phyloP scores from a whole-genome alignment of 2,113 vertebrate genomes.

The Phocoena phocoena region DNA sequence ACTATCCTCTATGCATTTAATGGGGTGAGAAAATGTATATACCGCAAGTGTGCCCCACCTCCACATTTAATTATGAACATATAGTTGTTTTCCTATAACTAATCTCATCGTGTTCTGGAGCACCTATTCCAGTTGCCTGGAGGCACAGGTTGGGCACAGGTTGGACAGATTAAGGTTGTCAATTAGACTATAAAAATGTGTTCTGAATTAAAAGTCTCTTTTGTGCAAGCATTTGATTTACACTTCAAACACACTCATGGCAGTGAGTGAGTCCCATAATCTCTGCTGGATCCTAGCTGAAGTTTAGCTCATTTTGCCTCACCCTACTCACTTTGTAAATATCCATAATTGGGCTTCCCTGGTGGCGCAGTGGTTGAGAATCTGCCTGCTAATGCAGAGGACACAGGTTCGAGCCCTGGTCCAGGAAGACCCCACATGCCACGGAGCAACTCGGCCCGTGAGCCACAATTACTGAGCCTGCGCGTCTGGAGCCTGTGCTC shows the following conservation, averaged over 20 bases:
- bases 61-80: conserved; percentile 45
- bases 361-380: no score
- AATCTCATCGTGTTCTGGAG: not conserved
- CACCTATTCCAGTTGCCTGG: not conserved
- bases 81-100: conserved; percentile 11
- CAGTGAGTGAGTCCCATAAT: not conserved
- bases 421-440: no score
- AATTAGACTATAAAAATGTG: conserved; percentile 51
- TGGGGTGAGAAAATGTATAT: not conserved
- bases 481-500: no score
- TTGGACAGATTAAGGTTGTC: conserved; percentile 8
- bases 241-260: conserved; percentile 15
- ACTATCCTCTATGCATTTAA: not conserved
- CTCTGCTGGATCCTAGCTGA: not conserved
- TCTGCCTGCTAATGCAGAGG: no score
- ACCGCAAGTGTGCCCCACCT: not conserved
- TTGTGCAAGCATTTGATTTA: conserved; percentile 41
- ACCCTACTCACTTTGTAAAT: not conserved
- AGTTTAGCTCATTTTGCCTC: not conserved
- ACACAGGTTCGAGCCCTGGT: no score
- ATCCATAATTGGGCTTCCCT: no score
- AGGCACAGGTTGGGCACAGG: not conserved
- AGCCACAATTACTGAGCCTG: no score
- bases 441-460: no score
- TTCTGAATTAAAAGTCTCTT: conserved; percentile 34